Base-by-base conservation (phyloP, 2,888 invertebrate species). In the Hybos culiciformis region DNA sequence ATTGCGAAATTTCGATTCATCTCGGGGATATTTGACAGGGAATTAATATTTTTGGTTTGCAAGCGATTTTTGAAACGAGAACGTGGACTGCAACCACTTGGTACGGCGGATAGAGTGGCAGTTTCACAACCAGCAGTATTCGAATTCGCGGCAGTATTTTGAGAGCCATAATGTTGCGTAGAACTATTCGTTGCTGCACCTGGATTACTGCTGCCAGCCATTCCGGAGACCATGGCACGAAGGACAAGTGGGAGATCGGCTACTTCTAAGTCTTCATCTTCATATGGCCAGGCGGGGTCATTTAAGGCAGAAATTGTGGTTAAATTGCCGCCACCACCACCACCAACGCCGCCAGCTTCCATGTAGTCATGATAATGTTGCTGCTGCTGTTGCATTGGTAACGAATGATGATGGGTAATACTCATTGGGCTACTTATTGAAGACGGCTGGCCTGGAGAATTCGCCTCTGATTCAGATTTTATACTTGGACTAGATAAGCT, bases 401-500 rank as follows among this genome's bases (percentile, higher is more conserved):
- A n/a, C n/a, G n/a, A n/a, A 8, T 48, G 48, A 18, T 47, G 45
- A 41, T 69, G 68, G n/a, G 69, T 64, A 3, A 65, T 67, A 41
- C 66, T 70, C 48, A 72, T 62, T 17, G 76, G 78, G 62, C 77
- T 78, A 53, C 73, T 75, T 53, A 75, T 75, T 49, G 73, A 68
- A 49, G 73, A 68, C 40, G 68, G 66, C 42, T 69, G 73, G 31
- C 71, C 71, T 2, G 77, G 77, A 1, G 78, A 78, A 53, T 75
- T 75, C 3, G 75, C 71, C n/a, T 75, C 76, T 4, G 75, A 75
- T 67, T 91, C 91, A 32, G 88, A 90, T 67, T 91, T 91, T 53
- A 91, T 83, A 48, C 87, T 90, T 0, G 90, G 90, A 52, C 88
- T 88, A 20, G 88, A 88, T 6, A 82, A 66, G 54, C 79, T 80